phyloP scores from a whole-genome alignment of 2,888 invertebrate species.

The Noctua comes region DNA sequence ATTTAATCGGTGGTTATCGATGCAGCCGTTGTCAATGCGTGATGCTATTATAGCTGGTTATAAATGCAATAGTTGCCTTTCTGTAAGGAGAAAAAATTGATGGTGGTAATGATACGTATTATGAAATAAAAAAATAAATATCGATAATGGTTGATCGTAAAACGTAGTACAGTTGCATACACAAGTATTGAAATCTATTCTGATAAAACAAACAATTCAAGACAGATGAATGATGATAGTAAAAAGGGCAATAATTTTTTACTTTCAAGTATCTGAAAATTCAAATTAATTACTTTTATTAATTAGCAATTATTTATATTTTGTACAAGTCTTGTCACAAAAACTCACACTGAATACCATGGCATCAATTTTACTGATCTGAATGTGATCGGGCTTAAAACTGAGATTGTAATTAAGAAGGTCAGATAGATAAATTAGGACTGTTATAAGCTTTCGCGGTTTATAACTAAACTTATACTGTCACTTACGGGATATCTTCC shows the following conservation, averaged over 20 bases:
- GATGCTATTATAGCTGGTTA: conserved; percentile 69
- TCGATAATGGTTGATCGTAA: conserved; percentile 46
- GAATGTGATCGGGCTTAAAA: background rate
- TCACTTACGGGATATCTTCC: no score
- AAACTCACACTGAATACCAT: no score
- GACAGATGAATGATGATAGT: background rate
- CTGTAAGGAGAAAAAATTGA: conserved; percentile 34
- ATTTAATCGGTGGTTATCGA: conserved; percentile 75
- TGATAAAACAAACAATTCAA: background rate
- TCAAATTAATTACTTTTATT: no score
- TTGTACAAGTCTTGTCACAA: no score
- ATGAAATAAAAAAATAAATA: conserved; percentile 54
- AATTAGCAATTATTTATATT: no score
- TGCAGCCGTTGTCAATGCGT: conserved; percentile 76
- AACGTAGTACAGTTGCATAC: conserved; percentile 29
- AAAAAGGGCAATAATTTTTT: background rate
- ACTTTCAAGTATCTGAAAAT: background rate
- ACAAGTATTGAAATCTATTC: conserved; percentile 18
- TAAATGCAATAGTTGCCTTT: conserved; percentile 58
- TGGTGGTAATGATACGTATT: conserved; percentile 44
- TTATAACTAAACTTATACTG: no score
- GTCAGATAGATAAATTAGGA: no score
- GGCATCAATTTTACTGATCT: background rate
- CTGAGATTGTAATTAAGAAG: background rate
- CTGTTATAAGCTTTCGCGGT: no score